A percentile compares a stretch with the other conserved stretches of the same genome.
These are phyloP conservation scores for Distichodus sexfasciatus DNA, from an alignment of 2,797 vertebrate species.

Conservation along the genomic window DNA sequence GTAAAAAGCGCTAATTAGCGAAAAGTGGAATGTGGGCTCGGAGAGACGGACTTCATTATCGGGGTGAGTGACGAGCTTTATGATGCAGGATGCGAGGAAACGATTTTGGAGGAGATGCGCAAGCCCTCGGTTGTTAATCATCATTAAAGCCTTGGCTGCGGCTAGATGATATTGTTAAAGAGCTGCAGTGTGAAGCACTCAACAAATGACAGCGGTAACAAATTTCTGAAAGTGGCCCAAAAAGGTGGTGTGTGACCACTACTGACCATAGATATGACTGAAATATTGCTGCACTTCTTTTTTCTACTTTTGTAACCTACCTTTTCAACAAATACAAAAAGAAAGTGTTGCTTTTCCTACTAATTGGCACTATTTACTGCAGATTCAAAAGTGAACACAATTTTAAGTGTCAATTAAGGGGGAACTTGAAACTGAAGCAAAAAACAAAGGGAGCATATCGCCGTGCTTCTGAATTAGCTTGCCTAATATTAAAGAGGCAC, in stretches of 20 bases:
- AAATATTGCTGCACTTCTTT: too few relatives aligned
- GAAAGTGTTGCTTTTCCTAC: background rate
- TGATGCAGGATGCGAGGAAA: conserved; percentile 25
- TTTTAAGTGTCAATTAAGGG: background rate
- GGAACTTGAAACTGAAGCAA: too few relatives aligned
- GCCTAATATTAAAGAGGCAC: too few relatives aligned
- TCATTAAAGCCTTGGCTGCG: background rate
- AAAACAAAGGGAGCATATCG: too few relatives aligned
- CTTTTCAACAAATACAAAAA: too few relatives aligned
- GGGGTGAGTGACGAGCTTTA: conserved; percentile 27
- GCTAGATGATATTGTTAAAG: background rate
- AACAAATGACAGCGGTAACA: too few relatives aligned
- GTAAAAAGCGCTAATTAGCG: conserved; percentile 49
- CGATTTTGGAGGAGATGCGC: background rate
- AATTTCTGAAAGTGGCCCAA: too few relatives aligned
- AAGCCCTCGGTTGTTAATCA: background rate
- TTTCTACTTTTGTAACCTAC: too few relatives aligned
- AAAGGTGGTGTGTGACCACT: too few relatives aligned
- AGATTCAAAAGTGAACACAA: background rate
- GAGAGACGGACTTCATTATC: conserved; percentile 45
- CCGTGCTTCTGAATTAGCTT: too few relatives aligned
- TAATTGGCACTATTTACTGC: background rate
- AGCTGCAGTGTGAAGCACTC: too few relatives aligned
- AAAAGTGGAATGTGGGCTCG: conserved; percentile 29
- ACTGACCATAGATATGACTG: too few relatives aligned